phyloP scores from a whole-genome alignment of 2,113 vertebrate genomes.

The Barbus barbus region DNA sequence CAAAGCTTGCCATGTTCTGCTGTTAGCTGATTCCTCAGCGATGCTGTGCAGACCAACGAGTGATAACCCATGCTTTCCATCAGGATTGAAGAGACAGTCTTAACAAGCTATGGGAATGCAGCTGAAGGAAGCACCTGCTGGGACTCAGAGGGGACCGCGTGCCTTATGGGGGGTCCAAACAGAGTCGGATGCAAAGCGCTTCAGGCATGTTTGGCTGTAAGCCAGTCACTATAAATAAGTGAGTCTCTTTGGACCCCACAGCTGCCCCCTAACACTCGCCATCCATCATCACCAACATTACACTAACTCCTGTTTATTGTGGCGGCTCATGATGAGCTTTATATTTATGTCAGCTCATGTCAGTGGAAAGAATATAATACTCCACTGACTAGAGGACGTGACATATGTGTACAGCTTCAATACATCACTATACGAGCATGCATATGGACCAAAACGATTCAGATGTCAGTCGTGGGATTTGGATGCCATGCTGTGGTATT shows the following conservation, averaged over 20 bases:
- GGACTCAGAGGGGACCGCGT: background rate
- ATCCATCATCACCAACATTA: slow-evolving; percentile 64
- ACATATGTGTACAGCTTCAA: background rate
- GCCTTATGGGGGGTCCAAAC: background rate
- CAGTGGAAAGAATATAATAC: background rate
- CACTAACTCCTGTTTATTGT: slow-evolving; percentile 62
- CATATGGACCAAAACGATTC: background rate
- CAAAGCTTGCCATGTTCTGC: slow-evolving; percentile 32
- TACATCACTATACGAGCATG: background rate
- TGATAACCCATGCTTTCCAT: background rate
- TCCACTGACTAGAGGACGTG: background rate
- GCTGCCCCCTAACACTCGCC: background rate
- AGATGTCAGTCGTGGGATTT: slow-evolving; percentile 34
- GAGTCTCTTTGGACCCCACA: slow-evolving; percentile 33
- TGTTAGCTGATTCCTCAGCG: slow-evolving; percentile 15
- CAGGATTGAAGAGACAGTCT: background rate
- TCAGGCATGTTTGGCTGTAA: slow-evolving; percentile 24
- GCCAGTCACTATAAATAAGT: slow-evolving; percentile 45
- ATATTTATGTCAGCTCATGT: slow-evolving; percentile 34
- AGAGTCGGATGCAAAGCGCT: background rate
- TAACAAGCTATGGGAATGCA: slow-evolving; percentile 25
- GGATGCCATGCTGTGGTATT: background rate
- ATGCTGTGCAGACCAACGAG: background rate
- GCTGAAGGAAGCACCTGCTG: slow-evolving; percentile 16
- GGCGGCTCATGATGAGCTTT: slow-evolving; percentile 50